Evolutionary conservation across 2,888 invertebrate genomes (phyloP), one percentile per base, ranked within the genome.

Genomic region (Drosophila anceps): DNA sequence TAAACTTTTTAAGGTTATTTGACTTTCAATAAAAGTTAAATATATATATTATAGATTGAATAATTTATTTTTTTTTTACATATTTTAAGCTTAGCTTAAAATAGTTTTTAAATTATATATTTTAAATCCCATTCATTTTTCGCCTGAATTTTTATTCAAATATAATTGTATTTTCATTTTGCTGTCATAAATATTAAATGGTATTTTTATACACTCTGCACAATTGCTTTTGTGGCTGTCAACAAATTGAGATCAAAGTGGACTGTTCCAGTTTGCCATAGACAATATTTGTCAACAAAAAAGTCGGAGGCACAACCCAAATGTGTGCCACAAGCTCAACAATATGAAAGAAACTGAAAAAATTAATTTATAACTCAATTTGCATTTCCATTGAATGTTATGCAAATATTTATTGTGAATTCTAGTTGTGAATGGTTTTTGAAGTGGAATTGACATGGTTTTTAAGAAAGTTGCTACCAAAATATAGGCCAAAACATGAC

Each of bases 341-440:
- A 5, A 69, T 59, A 43, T 54, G 55, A 58, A 71, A 69, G 61
- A 57, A 62, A 55, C 35, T 60, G 53, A 57, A 65, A 51, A 60
- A 55, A 71, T 74, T 69, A 55, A 71, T 74, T 69, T 60, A 74
- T 71, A 57, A 60, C 66, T 63, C 46, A 53, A 84, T 88, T 84
- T 88, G 83, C 86, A 84, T 84, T 73, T 74, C 69, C 74, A 84
- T 81, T 82, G 72, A 88, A 64, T 69, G 50, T 35, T 82, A 84
- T 88, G 84, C 88, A 85, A 84, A 84, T 88, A 79, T 79, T 75
- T 69, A 76, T 84, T 78, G 73, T 86, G 20, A 18, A 37, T 64
- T 59, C 63, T 48, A 53, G 65, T 75, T 68, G 74, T 73, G 62
- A 65, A 58, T 63, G 55, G 51, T 60, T 53, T 70, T 71, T 59